A percentile compares a stretch with the other conserved stretches of the same genome.
Evolutionary conservation across 2,888 invertebrate genomes (phyloP).

Genomic region (Iphiclides podalirius): DNA sequence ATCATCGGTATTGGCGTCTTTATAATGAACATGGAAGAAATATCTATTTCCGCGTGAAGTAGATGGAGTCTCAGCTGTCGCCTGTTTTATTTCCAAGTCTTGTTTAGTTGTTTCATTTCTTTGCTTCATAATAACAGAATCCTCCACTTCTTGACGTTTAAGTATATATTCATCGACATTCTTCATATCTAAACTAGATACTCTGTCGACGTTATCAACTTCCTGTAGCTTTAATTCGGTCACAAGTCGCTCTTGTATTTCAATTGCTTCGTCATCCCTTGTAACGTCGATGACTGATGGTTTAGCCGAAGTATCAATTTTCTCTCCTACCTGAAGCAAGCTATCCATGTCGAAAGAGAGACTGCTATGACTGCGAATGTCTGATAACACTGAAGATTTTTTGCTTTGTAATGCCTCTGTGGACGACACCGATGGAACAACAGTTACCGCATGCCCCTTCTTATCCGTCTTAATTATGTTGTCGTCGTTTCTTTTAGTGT

Average conservation of each 20-base stretch:
- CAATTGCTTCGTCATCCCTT: neutral
- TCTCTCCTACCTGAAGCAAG: conserved; percentile 34
- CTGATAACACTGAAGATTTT: conserved; percentile 15
- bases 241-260: neutral
- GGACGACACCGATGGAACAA: neutral
- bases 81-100: conserved; percentile 1
- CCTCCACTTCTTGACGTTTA: conserved; percentile 11
- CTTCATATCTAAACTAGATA: conserved; percentile 16
- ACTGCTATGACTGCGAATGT: conserved; percentile 1
- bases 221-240: conserved; percentile 15
- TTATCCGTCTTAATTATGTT: neutral
- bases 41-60: conserved; percentile 26
- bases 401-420: neutral
- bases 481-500: neutral
- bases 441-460: neutral
- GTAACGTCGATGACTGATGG: conserved; percentile 14
- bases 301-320: conserved; percentile 29
- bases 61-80: conserved; percentile 14
- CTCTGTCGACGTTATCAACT: conserved; percentile 2
- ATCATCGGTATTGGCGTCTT: conserved; percentile 27
- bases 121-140: neutral
- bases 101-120: neutral
- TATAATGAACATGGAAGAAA: conserved; percentile 28
- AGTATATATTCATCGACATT: conserved; percentile 18
- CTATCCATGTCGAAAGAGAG: conserved; percentile 28